Evolutionary conservation across 2,113 vertebrate genomes (phyloP), one percentile per base, ranked within the genome.

Genomic region (Toxotes jaculatrix): DNA sequence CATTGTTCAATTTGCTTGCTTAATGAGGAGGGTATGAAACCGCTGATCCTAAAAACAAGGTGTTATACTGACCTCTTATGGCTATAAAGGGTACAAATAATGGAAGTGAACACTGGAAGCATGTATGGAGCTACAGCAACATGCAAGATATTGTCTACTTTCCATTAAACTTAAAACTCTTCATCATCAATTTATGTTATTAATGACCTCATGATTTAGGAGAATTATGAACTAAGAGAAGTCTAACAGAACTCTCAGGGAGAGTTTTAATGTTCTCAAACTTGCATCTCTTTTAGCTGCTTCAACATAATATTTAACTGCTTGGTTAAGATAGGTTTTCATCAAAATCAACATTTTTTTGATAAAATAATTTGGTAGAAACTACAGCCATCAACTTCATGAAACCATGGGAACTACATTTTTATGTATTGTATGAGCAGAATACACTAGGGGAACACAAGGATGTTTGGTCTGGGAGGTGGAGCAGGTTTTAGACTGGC

Each of bases 11-110:
- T 27, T 66, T 49, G 16, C 23, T 71, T 74, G 14, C 42, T 61
- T 23, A 34, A 61, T 82, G n/a, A 57, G 16, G 23, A 45, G 23
- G 21, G 34, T 13, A 69, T 43, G 61, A 64, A 76, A 74, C 10
- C 5, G 51, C 27, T 61, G 49, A 66, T 38, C n/a, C 8, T 16
- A 19, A 82, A 82, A 67, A 64, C 23, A 88, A 80, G 31, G 63
- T 59, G 38, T 85, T 84, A 84, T 67, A 84, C 85, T 89, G 86
- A 83, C 87, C 87, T 89, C 91, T 90, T 83, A 79, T 88, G 90
- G 82, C 79, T 79, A 83, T 23, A 77, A 70, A 82, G 11, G n/a
- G 51, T 47, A 87, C 45, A 79, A 73, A 83, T 56, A 80, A 89
- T 85, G 75, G 34, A 74, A 59, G 61, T 80, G 74, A 83, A 90